These are phyloP conservation scores for Motacilla tschutschensis DNA, from an alignment of 2,113 vertebrate genomes.

Conservation along the genomic window DNA sequence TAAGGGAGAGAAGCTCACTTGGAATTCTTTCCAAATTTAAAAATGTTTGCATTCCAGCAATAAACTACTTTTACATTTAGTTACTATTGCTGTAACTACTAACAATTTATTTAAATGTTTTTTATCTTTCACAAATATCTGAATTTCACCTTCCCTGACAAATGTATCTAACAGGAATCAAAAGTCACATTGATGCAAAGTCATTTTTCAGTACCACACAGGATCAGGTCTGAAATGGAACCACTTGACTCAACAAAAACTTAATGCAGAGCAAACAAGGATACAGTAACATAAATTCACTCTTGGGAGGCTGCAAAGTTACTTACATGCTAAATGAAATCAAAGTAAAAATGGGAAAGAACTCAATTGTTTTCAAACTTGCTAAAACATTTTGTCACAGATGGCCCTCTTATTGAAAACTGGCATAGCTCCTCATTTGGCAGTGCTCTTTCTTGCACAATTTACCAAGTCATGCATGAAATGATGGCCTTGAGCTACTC, in stretches of 20 bases:
- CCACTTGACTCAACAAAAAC: background rate
- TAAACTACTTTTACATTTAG: background rate
- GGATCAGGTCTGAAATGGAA: background rate
- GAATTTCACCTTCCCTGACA: background rate
- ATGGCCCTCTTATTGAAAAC: slow-evolving; percentile 66
- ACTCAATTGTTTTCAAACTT: slow-evolving; percentile 21
- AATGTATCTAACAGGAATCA: background rate
- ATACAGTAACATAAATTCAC: background rate
- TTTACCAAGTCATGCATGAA: slow-evolving; percentile 63
- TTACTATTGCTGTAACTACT: background rate
- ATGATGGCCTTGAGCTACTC: slow-evolving; percentile 57
- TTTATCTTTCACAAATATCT: background rate
- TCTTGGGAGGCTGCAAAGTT: background rate
- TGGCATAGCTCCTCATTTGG: slow-evolving; percentile 60
- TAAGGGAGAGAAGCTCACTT: background rate
- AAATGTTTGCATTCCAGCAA: background rate
- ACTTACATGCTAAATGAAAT: background rate
- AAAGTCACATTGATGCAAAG: background rate
- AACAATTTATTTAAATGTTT: background rate
- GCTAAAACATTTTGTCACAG: slow-evolving; percentile 63
- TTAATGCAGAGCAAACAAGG: background rate
- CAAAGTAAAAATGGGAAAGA: background rate
- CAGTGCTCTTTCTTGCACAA: slow-evolving; percentile 64
- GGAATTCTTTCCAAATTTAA: background rate
- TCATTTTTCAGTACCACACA: background rate